Evolutionary conservation across 2,797 vertebrate species (phyloP).

Genomic region (Falco rusticolus): DNA sequence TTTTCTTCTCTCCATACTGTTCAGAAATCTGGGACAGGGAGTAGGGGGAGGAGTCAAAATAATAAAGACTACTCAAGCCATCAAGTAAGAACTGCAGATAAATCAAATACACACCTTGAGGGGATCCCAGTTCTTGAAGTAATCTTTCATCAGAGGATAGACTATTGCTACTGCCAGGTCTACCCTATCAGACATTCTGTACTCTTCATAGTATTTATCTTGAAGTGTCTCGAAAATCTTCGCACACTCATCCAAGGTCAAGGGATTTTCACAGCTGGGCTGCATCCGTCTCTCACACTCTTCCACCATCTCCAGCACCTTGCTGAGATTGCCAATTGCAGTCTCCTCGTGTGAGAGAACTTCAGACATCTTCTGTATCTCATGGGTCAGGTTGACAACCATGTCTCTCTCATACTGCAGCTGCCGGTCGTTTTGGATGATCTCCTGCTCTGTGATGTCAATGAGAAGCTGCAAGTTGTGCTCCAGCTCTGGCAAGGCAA

Average conservation of each 20-base stretch:
- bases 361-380: constrained; percentile 85
- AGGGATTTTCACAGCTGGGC: constrained; percentile 77
- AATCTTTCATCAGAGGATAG: constrained; percentile 91
- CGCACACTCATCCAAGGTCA: constrained; percentile 89
- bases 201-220: constrained; percentile 95
- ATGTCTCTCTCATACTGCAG: constrained; percentile 95
- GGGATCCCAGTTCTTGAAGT: constrained; percentile 93
- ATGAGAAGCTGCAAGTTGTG: constrained; percentile 98
- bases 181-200: constrained; percentile 88
- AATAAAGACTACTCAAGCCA: not conserved
- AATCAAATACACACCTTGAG: constrained; percentile 81
- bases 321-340: constrained; percentile 86
- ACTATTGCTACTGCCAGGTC: constrained; percentile 92
- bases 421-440: constrained; percentile 94
- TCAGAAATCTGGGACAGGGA: not conserved
- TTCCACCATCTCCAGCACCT: constrained; percentile 90
- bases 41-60: not conserved
- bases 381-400: constrained; percentile 90
- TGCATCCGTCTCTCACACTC: constrained; percentile 86
- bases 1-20: not conserved
- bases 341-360: constrained; percentile 85
- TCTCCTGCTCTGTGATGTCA: constrained; percentile 96
- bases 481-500: constrained; percentile 92
- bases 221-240: constrained; percentile 90
- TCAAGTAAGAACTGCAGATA: not conserved